These are phyloP conservation scores for Bimastos eiseni DNA, from an alignment of 2,888 invertebrate species.

Conservation along the genomic window DNA sequence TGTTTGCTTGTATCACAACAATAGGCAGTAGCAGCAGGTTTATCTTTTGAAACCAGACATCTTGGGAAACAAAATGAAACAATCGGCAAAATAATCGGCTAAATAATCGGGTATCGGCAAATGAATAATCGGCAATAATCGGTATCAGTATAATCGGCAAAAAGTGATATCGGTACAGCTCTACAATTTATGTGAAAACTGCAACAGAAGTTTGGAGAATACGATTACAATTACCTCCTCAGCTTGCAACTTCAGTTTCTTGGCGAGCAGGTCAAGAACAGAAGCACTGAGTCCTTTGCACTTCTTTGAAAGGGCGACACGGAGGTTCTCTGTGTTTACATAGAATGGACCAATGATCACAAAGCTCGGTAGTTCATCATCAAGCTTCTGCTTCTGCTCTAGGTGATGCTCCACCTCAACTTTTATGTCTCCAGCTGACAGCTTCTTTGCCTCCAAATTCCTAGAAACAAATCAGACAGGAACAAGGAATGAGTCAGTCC, in stretches of 20 bases:
- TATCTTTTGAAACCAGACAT: no score
- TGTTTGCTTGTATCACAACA: no score
- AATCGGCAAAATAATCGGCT: no score
- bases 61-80: no score
- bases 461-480: conserved; percentile 51
- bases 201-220: no score
- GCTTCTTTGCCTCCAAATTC: conserved; percentile 68
- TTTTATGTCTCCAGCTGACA: conserved; percentile 72
- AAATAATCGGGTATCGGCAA: no score
- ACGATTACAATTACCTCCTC: no score
- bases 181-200: no score
- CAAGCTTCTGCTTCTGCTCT: conserved; percentile 71
- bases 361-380: conserved; percentile 71
- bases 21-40: no score
- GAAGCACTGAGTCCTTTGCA: conserved; percentile 72
- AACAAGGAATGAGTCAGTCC: not conserved
- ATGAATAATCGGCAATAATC: no score
- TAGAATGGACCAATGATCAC: conserved; percentile 79
- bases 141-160: no score
- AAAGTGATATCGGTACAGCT: no score
- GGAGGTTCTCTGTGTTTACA: conserved; percentile 68
- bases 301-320: conserved; percentile 73
- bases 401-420: conserved; percentile 74
- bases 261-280: conserved; percentile 74
- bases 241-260: conserved; percentile 70